phyloP scores from a whole-genome alignment of 1,140 invertebrate species.

The Formica exsecta region DNA sequence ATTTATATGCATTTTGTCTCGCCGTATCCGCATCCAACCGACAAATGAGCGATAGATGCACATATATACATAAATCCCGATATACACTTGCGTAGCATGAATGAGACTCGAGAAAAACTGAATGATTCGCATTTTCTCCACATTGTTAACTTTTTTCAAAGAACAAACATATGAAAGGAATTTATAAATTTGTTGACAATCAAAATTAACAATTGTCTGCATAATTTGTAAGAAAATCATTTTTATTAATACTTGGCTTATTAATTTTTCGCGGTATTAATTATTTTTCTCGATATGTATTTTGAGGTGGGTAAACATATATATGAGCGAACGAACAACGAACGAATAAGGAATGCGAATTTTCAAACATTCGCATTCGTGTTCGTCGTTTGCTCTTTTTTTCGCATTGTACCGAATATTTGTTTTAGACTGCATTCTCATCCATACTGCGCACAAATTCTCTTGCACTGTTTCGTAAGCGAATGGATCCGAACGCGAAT shows the following conservation, averaged over 20 bases:
- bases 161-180: background rate
- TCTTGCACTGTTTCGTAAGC: too few relatives aligned
- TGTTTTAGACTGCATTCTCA: too few relatives aligned
- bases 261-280: background rate
- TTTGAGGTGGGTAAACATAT: background rate
- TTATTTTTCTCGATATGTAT: constrained; percentile 14
- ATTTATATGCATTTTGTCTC: constrained; percentile 54
- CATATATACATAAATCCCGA: constrained; percentile 23
- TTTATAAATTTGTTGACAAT: background rate
- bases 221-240: background rate
- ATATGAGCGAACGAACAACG: background rate
- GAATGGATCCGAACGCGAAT: too few relatives aligned
- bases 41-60: constrained; percentile 40
- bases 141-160: background rate
- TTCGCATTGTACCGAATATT: too few relatives aligned
- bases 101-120: background rate
- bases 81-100: background rate
- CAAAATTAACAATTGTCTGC: background rate
- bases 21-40: background rate
- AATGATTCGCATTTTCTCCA: background rate
- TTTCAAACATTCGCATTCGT: too few relatives aligned
- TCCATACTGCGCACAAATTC: too few relatives aligned
- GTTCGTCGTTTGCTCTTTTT: too few relatives aligned
- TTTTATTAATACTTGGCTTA: background rate
- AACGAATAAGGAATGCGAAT: too few relatives aligned